Evolutionary conservation across 1,140 invertebrate genomes (phyloP).

Genomic region (Chlorops oryzae): DNA sequence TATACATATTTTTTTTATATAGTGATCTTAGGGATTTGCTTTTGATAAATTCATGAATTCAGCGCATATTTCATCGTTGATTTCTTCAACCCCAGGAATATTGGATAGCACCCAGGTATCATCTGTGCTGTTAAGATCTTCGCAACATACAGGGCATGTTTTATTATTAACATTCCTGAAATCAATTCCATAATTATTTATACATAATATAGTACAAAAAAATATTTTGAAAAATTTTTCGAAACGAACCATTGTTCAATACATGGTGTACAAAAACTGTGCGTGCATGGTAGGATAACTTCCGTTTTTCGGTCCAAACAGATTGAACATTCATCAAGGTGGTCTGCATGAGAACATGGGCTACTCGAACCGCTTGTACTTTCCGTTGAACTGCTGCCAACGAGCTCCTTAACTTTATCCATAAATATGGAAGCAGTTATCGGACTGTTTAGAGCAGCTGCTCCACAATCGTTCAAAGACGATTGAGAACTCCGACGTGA

Average conservation of each 20-base stretch:
- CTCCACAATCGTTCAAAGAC: slow-evolving; percentile 1
- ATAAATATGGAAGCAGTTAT: slow-evolving; percentile 45
- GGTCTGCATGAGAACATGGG: slow-evolving; percentile 20
- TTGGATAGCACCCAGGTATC: slow-evolving; percentile 64
- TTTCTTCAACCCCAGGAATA: slow-evolving; percentile 56
- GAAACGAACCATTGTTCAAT: slow-evolving; percentile 60
- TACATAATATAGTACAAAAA: no score
- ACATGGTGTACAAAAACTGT: slow-evolving; percentile 62
- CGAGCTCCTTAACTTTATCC: slow-evolving; percentile 31
- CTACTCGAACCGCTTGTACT: slow-evolving; percentile 12
- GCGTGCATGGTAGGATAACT: slow-evolving; percentile 60
- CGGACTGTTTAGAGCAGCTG: background rate
- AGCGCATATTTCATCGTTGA: slow-evolving; percentile 53
- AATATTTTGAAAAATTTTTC: slow-evolving; percentile 1
- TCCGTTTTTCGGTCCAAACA: slow-evolving; percentile 64
- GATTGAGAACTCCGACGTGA: slow-evolving; percentile 14
- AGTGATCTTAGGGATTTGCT: no score
- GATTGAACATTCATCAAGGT: slow-evolving; percentile 59
- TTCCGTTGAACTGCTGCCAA: background rate
- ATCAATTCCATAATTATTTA: no score
- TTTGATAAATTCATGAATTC: slow-evolving; percentile 23
- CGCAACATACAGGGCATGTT: slow-evolving; percentile 63
- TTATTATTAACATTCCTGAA: slow-evolving; percentile 60
- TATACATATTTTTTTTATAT: no score
- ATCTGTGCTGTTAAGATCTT: slow-evolving; percentile 55